phyloP scores from a whole-genome alignment of 2,113 vertebrate genomes.

The Labrus mixtus region DNA sequence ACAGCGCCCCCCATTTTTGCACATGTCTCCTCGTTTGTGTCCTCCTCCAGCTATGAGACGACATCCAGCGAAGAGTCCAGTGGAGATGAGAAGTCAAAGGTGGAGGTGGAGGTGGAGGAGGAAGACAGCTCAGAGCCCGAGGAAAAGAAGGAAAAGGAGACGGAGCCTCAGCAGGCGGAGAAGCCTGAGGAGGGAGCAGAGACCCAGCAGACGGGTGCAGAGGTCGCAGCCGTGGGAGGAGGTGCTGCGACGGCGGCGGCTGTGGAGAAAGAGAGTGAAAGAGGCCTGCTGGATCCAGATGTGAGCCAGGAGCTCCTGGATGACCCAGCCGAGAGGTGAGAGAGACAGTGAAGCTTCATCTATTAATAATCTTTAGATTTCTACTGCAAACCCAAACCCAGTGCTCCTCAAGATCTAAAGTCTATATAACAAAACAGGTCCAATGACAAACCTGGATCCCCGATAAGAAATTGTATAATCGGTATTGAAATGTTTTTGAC shows the following conservation, averaged over 20 bases:
- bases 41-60: conserved; percentile 89
- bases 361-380: not conserved
- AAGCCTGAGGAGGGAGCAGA: conserved; percentile 74
- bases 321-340: conserved; percentile 78
- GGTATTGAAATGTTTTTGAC: not conserved
- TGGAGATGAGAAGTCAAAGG: conserved; percentile 88
- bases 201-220: conserved; percentile 62
- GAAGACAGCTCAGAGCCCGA: conserved; percentile 76
- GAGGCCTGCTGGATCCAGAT: conserved; percentile 65
- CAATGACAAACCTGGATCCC: too few relatives aligned
- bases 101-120: conserved; percentile 81
- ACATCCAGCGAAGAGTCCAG: conserved; percentile 97
- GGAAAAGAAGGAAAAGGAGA: conserved; percentile 79
- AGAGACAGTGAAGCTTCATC: not conserved
- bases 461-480: not conserved
- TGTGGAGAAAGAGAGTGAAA: conserved; percentile 52
- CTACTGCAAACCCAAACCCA: not conserved
- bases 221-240: conserved; percentile 64
- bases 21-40: too few relatives aligned
- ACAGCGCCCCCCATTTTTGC: too few relatives aligned
- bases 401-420: not conserved
- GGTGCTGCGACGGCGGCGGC: conserved; percentile 56
- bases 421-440: too few relatives aligned
- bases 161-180: conserved; percentile 61
- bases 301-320: conserved; percentile 67